These are phyloP conservation scores for Toxostoma redivivum DNA, from an alignment of 2,113 vertebrate species.

Conservation along the genomic window DNA sequence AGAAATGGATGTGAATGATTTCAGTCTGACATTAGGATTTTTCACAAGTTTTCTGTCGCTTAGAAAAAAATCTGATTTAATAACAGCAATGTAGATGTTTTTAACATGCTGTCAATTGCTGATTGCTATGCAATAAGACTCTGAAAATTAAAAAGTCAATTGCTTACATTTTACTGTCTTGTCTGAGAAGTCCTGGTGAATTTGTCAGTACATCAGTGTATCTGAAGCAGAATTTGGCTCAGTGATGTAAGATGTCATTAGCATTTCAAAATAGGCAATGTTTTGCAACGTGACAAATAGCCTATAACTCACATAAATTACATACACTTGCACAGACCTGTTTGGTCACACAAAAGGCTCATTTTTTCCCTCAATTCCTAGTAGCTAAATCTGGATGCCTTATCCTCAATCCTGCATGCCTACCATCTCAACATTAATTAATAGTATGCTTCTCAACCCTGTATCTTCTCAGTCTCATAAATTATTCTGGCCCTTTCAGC, in stretches of 20 bases:
- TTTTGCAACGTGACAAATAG: slow-evolving; percentile 21
- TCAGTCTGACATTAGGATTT: neutral
- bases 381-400: neutral
- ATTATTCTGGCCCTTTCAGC: slow-evolving; percentile 17
- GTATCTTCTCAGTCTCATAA: neutral
- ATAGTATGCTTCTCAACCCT: neutral
- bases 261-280: slow-evolving; percentile 42
- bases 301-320: slow-evolving; percentile 10
- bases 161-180: neutral
- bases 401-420: neutral
- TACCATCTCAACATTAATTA: slow-evolving; percentile 4
- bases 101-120: neutral
- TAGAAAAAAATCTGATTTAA: neutral
- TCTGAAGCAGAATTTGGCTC: neutral
- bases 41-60: neutral
- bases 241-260: slow-evolving; percentile 39
- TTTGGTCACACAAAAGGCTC: neutral
- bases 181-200: neutral
- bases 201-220: neutral
- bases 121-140: neutral
- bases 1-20: neutral
- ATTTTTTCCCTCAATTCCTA: neutral
- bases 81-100: neutral
- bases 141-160: neutral
- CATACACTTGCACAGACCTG: neutral